Evolutionary conservation across 2,797 vertebrate genomes (phyloP).

Genomic region (Spinus olivaceus): DNA sequence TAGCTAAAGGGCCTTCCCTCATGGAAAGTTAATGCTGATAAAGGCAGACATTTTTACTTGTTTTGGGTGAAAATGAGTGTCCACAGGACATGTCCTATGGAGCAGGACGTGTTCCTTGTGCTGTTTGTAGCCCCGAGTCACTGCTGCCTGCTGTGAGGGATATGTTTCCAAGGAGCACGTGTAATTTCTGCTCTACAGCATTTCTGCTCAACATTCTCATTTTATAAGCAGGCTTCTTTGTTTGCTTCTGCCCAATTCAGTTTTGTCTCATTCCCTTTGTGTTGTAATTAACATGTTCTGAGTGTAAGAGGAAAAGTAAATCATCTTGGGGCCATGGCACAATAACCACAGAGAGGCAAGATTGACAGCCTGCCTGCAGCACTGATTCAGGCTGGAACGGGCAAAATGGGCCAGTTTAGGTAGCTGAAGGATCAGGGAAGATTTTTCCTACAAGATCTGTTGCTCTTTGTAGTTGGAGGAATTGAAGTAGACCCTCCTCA

Average conservation of each 20-base stretch:
- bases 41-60: neutral
- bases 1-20: neutral
- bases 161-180: neutral
- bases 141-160: neutral
- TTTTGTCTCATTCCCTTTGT: conserved; percentile 21
- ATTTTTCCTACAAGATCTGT: neutral
- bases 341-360: neutral
- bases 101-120: neutral
- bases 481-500: neutral
- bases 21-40: neutral
- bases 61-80: neutral
- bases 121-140: neutral
- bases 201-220: neutral
- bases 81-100: neutral
- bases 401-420: neutral
- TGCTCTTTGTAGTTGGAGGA: neutral
- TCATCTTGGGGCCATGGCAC: neutral
- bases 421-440: neutral
- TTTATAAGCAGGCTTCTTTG: conserved; percentile 29
- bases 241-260: conserved; percentile 12
- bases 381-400: neutral
- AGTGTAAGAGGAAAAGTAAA: neutral
- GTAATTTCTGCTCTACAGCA: conserved; percentile 22
- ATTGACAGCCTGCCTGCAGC: neutral
- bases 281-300: conserved; percentile 15